Evolutionary conservation across 2,888 invertebrate species (phyloP).

Genomic region (Drosophila falleni): DNA sequence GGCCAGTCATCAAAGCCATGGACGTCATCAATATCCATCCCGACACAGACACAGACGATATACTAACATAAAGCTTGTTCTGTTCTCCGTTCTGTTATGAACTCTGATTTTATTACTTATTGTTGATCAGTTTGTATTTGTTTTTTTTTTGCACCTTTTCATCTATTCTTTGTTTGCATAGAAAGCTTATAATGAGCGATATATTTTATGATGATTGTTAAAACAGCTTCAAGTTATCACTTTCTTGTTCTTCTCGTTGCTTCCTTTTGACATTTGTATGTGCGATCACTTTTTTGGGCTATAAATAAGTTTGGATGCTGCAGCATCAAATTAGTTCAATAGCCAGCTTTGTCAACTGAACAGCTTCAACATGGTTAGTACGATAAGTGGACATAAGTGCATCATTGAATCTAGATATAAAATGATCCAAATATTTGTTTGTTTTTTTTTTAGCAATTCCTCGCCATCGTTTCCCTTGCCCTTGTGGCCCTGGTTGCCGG

Average conservation of each 20-base stretch:
- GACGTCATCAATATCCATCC: slow-evolving; percentile 25
- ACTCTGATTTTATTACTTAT: slow-evolving; percentile 41
- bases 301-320: slow-evolving; percentile 66
- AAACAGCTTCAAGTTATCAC: slow-evolving; percentile 42
- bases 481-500: slow-evolving; percentile 64
- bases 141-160: slow-evolving; percentile 6
- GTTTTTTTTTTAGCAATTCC: slow-evolving; percentile 50
- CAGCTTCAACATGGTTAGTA: slow-evolving; percentile 64
- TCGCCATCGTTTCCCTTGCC: slow-evolving; percentile 63
- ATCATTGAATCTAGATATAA: not conserved
- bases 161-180: slow-evolving; percentile 38
- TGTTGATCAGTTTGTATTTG: slow-evolving; percentile 28
- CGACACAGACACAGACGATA: slow-evolving; percentile 1
- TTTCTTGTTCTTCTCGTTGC: slow-evolving; percentile 33
- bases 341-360: slow-evolving; percentile 52
- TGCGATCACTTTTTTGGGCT: slow-evolving; percentile 36
- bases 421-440: not conserved
- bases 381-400: not conserved
- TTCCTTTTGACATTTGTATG: slow-evolving; percentile 66
- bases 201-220: slow-evolving; percentile 56
- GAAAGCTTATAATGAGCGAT: slow-evolving; percentile 59
- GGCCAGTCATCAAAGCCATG: slow-evolving; percentile 30
- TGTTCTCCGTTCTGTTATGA: slow-evolving; percentile 8
- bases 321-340: slow-evolving; percentile 60
- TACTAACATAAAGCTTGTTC: slow-evolving; percentile 33